Conservation (phyloP, 2,888 invertebrate genomes). For the Homarus gammarus region DNA sequence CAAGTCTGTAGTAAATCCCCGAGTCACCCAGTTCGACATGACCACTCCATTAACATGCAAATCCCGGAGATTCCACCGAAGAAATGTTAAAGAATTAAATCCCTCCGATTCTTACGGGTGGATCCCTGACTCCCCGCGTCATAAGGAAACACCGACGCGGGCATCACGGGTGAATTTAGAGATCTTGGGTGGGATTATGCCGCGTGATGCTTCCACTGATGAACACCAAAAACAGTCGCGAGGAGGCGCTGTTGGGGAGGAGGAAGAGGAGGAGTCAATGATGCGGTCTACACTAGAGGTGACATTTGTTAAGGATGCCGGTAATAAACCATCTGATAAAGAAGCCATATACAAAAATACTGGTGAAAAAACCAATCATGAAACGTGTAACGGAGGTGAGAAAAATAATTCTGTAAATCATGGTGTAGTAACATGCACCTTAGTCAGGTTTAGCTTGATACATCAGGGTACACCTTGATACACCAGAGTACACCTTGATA, state of each 20-base stretch:
- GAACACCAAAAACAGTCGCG: not conserved
- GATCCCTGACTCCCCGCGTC: constrained; percentile 4
- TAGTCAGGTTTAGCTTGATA: too few relatives aligned
- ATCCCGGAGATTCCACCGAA: constrained; percentile 54
- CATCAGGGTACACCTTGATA: too few relatives aligned
- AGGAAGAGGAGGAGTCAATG: not conserved
- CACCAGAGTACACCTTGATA: too few relatives aligned
- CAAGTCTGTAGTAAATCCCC: constrained; percentile 38
- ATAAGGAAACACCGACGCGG: not conserved
- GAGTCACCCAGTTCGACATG: constrained; percentile 49
- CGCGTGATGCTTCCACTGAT: not conserved
- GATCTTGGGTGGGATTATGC: not conserved
- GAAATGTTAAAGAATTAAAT: constrained; percentile 58
- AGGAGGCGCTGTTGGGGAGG: not conserved
- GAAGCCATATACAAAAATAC: too few relatives aligned
- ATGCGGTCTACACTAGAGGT: too few relatives aligned
- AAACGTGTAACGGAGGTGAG: too few relatives aligned
- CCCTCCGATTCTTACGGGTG: constrained; percentile 37
- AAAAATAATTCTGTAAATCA: too few relatives aligned
- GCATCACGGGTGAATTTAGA: constrained; percentile 20
- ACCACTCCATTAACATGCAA: constrained; percentile 65
- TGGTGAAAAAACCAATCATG: too few relatives aligned
- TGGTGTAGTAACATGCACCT: too few relatives aligned
- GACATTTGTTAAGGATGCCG: too few relatives aligned
- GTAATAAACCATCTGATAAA: too few relatives aligned